Percentiles rank a stretch among this genome's conserved stretches.
Conservation (phyloP, 2,797 vertebrate genomes). For the Syngnathus acus region DNA sequence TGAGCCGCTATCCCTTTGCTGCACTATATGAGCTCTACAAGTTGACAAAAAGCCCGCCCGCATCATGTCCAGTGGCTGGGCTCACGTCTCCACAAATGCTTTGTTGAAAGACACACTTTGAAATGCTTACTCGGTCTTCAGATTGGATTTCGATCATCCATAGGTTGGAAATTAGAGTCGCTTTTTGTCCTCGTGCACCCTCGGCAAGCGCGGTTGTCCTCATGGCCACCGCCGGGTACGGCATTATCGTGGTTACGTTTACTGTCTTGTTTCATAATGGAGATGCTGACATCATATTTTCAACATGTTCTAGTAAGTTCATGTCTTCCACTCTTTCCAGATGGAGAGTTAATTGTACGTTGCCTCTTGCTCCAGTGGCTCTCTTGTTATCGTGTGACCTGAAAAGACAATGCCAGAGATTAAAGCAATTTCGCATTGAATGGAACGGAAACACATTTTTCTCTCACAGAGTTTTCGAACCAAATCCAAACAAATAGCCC, state of each 20-base stretch:
- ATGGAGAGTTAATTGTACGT: constrained; percentile 40
- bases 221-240: constrained; percentile 14
- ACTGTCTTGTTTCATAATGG: constrained; percentile 44
- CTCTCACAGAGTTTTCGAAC: constrained; percentile 11
- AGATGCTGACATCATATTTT: constrained; percentile 40
- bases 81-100: constrained; percentile 32
- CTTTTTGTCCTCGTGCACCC: constrained; percentile 37
- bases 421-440: constrained; percentile 19
- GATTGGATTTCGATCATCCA: constrained; percentile 18
- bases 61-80: constrained; percentile 14
- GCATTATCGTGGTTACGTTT: constrained; percentile 36
- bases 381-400: constrained; percentile 93
- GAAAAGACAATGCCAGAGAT: constrained; percentile 22
- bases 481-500: no score
- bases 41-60: constrained; percentile 15
- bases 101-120: constrained; percentile 49
- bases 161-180: constrained; percentile 32
- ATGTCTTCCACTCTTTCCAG: constrained; percentile 53
- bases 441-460: constrained; percentile 1
- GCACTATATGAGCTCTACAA: constrained; percentile 28
- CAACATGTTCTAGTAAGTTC: constrained; percentile 41
- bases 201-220: constrained; percentile 37
- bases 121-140: constrained; percentile 33
- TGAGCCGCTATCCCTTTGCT: constrained; percentile 41
- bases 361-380: constrained; percentile 39